phyloP scores from a whole-genome alignment of 2,797 vertebrate species.

The Scolopax rusticola region DNA sequence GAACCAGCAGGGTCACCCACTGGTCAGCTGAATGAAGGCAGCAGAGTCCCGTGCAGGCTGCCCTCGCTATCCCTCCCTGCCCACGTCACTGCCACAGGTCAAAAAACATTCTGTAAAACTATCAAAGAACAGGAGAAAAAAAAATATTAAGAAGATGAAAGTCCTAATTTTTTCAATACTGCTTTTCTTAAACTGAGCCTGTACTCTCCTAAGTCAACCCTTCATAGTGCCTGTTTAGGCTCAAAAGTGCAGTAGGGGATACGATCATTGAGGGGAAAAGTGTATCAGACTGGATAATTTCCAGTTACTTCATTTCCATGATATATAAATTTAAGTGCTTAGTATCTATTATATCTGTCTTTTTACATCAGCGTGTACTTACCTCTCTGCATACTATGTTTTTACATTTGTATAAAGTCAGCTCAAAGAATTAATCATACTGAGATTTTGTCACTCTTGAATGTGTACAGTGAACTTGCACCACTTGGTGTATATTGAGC shows the following conservation, averaged over 20 bases:
- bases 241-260: not conserved
- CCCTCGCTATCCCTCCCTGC: accelerated
- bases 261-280: accelerated
- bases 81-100: accelerated
- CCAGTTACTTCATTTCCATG: not conserved
- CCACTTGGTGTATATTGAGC: accelerated
- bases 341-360: not conserved
- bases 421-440: not conserved
- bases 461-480: not conserved
- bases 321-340: not conserved
- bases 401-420: not conserved
- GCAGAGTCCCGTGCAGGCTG: accelerated
- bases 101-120: accelerated
- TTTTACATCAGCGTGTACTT: not conserved
- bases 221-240: not conserved
- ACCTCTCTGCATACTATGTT: not conserved
- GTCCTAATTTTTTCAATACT: not conserved
- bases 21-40: accelerated
- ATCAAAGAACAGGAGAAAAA: no score
- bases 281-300: not conserved
- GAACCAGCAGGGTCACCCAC: accelerated
- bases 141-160: not conserved
- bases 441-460: not conserved
- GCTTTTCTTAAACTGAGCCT: not conserved
- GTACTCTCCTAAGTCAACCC: not conserved